phyloP scores from a whole-genome alignment of 1,140 invertebrate genomes.

The Whitmania pigra region DNA sequence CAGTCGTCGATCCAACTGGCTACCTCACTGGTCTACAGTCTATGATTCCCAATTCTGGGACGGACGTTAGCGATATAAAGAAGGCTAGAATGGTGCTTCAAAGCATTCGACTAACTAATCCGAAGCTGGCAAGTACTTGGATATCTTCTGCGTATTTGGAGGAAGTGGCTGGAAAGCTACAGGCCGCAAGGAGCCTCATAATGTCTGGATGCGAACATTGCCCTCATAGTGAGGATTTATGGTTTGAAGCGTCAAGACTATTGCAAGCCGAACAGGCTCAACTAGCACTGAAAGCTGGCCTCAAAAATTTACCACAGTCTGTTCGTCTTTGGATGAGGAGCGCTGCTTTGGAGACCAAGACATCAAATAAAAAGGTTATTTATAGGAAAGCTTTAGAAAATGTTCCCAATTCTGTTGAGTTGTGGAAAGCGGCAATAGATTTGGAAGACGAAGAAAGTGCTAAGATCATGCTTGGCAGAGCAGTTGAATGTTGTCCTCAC shows the following conservation, averaged over 20 bases:
- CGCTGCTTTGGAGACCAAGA: slow-evolving; percentile 89
- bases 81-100: slow-evolving; percentile 91
- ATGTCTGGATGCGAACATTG: slow-evolving; percentile 86
- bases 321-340: slow-evolving; percentile 97
- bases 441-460: slow-evolving; percentile 89
- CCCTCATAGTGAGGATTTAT: slow-evolving; percentile 89
- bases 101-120: slow-evolving; percentile 94
- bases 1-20: slow-evolving; percentile 97
- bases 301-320: slow-evolving; percentile 49
- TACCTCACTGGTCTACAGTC: slow-evolving; percentile 96
- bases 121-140: slow-evolving; percentile 97
- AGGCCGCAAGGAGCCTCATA: slow-evolving; percentile 84
- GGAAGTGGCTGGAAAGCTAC: slow-evolving; percentile 96
- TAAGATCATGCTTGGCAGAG: slow-evolving; percentile 78
- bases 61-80: slow-evolving; percentile 94
- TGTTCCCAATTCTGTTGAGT: slow-evolving; percentile 89
- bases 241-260: slow-evolving; percentile 88
- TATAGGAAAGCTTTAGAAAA: slow-evolving; percentile 84
- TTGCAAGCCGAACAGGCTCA: slow-evolving; percentile 87
- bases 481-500: slow-evolving; percentile 83
- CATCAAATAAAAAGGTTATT: slow-evolving; percentile 81
- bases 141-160: slow-evolving; percentile 93
- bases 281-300: slow-evolving; percentile 57
- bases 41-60: slow-evolving; percentile 94
- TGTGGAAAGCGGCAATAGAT: slow-evolving; percentile 98